Evolutionary conservation across 2,888 invertebrate genomes (phyloP).

Genomic region (Timema cristinae): DNA sequence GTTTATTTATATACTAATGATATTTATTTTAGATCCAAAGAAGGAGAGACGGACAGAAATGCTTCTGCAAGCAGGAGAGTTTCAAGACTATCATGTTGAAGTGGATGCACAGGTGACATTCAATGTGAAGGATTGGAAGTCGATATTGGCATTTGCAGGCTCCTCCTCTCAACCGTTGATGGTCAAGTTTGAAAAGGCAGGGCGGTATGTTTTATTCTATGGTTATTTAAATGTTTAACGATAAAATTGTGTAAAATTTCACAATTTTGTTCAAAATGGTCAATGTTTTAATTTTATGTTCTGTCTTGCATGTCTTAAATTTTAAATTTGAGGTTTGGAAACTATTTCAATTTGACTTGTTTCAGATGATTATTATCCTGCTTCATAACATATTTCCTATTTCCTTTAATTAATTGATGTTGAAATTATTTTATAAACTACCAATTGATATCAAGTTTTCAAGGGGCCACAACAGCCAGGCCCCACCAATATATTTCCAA

Average conservation of each 20-base stretch:
- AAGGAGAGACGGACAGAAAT: conserved; percentile 76
- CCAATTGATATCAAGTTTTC: no score
- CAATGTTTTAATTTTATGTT: no score
- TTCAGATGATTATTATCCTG: not conserved
- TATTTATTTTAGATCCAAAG: conserved; percentile 49
- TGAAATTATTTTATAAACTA: no score
- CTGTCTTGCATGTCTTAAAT: no score
- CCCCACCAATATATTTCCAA: no score
- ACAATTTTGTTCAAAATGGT: no score
- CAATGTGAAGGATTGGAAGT: conserved; percentile 78
- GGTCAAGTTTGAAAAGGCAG: conserved; percentile 71
- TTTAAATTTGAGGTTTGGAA: no score
- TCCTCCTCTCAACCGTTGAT: conserved; percentile 62
- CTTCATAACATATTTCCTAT: not conserved
- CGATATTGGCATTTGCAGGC: conserved; percentile 76
- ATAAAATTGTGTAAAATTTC: not conserved
- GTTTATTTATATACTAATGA: no score
- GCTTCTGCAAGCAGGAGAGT: conserved; percentile 66
- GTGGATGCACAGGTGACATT: conserved; percentile 73
- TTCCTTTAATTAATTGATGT: no score
- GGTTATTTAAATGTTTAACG: not conserved
- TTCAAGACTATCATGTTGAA: conserved; percentile 62
- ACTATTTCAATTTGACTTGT: not conserved
- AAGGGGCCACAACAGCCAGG: no score
- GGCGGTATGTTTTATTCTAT: conserved; percentile 51